Evolutionary conservation across 2,888 invertebrate genomes (phyloP).

Genomic region (Julus scanicus): DNA sequence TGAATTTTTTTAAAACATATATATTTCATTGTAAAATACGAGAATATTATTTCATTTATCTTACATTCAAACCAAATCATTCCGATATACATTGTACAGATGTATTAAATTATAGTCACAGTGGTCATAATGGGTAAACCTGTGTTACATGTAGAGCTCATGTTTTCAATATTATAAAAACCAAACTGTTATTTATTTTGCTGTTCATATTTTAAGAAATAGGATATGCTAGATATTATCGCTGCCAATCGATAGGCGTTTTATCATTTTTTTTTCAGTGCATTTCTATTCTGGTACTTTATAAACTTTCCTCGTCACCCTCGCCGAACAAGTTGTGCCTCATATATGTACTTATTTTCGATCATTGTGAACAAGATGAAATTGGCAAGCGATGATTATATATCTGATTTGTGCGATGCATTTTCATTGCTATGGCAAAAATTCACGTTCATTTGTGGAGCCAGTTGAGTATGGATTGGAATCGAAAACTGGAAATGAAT

Average conservation of each 20-base stretch:
- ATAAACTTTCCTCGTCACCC: not conserved
- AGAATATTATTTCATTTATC: too few relatives aligned
- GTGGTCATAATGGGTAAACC: too few relatives aligned
- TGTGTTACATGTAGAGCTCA: too few relatives aligned
- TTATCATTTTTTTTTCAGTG: not conserved
- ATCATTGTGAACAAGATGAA: constrained; percentile 36
- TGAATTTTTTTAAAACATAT: too few relatives aligned
- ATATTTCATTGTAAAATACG: too few relatives aligned
- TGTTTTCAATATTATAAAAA: too few relatives aligned
- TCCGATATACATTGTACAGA: too few relatives aligned
- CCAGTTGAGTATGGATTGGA: not conserved
- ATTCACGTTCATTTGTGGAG: constrained; percentile 5
- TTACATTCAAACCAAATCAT: too few relatives aligned
- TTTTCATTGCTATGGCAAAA: constrained; percentile 17
- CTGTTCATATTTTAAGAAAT: too few relatives aligned
- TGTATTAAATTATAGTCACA: too few relatives aligned
- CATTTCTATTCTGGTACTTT: not conserved
- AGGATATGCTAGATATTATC: not conserved
- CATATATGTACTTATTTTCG: constrained; percentile 8
- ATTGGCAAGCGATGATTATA: constrained; percentile 37
- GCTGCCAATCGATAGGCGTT: not conserved
- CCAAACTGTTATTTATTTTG: too few relatives aligned
- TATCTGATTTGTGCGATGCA: constrained; percentile 29
- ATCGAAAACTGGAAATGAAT: constrained; percentile 23
- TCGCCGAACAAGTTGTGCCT: not conserved